Conservation (phyloP, 2,888 invertebrate genomes). For the Blera fallax region DNA sequence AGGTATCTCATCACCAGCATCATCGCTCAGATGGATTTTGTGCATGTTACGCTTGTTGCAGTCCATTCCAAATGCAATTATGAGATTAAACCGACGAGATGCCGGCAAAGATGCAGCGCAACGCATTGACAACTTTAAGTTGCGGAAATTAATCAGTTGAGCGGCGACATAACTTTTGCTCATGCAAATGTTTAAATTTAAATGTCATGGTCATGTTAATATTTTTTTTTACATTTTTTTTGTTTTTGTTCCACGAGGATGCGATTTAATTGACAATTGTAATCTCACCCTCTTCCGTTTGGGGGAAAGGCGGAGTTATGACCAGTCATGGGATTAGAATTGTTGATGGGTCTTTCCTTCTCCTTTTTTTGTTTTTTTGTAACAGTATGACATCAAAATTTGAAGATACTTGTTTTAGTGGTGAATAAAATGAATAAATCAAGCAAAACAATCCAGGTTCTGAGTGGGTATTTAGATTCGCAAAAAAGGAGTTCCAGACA, state of each 20-base stretch:
- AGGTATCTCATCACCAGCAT: conserved; percentile 36
- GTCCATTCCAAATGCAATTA: conserved; percentile 61
- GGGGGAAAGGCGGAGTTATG: conserved; percentile 10
- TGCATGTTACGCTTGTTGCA: conserved; percentile 62
- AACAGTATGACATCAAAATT: conserved; percentile 32
- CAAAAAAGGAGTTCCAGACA: conserved; percentile 52
- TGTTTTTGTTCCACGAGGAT: neutral
- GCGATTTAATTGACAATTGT: conserved; percentile 47
- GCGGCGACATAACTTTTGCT: conserved; percentile 40
- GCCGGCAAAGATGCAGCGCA: conserved; percentile 28
- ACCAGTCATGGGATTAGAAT: conserved; percentile 26
- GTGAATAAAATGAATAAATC: conserved; percentile 50
- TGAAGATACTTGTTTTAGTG: conserved; percentile 24
- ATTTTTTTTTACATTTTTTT: neutral
- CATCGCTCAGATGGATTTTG: conserved; percentile 59
- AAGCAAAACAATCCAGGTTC: conserved; percentile 12
- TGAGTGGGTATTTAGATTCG: conserved; percentile 37
- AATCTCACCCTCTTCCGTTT: neutral
- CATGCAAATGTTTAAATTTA: conserved; percentile 41
- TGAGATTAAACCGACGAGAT: conserved; percentile 46
- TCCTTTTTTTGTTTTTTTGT: neutral
- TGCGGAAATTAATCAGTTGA: conserved; percentile 51
- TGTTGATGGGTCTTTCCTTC: conserved; percentile 7
- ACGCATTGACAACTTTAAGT: conserved; percentile 30
- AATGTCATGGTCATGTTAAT: conserved; percentile 46